Conservation (phyloP, 1,140 invertebrate species). For the Drosophila albomicans region DNA sequence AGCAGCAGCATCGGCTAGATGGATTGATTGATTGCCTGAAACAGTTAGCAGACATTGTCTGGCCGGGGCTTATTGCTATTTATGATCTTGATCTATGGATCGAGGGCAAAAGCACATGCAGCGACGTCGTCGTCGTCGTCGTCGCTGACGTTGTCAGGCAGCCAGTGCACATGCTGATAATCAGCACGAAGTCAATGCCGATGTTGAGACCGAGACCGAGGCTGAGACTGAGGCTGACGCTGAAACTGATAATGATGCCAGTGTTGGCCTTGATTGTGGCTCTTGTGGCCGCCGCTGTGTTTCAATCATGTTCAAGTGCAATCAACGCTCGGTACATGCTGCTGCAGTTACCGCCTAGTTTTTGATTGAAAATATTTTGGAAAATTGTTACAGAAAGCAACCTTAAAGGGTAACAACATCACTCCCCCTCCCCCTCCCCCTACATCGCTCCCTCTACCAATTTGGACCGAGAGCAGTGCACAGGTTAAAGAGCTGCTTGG, state of each 20-base stretch:
- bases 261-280: conserved; percentile 69
- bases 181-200: conserved; percentile 65
- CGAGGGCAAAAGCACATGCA: conserved; percentile 84
- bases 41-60: conserved; percentile 85
- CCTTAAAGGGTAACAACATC: conserved; percentile 72
- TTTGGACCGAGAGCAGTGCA: conserved; percentile 32
- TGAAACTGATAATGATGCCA: conserved; percentile 65
- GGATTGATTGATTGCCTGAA: conserved; percentile 84
- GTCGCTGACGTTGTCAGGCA: conserved; percentile 42
- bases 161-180: conserved; percentile 81
- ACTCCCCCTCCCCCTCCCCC: background rate
- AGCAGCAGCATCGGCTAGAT: conserved; percentile 60
- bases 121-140: conserved; percentile 54
- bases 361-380: conserved; percentile 75
- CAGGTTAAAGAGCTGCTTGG: conserved; percentile 78
- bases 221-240: conserved; percentile 9
- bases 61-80: conserved; percentile 83
- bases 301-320: conserved; percentile 57
- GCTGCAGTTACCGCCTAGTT: conserved; percentile 56
- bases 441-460: background rate
- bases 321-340: conserved; percentile 51
- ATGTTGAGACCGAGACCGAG: conserved; percentile 10
- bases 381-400: conserved; percentile 68
- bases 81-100: conserved; percentile 85
- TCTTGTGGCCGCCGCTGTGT: conserved; percentile 28